Percentiles rank a stretch among this genome's conserved stretches.
These are phyloP conservation scores for Pseudonaja textilis DNA, from an alignment of 2,113 vertebrate species.

Conservation along the genomic window DNA sequence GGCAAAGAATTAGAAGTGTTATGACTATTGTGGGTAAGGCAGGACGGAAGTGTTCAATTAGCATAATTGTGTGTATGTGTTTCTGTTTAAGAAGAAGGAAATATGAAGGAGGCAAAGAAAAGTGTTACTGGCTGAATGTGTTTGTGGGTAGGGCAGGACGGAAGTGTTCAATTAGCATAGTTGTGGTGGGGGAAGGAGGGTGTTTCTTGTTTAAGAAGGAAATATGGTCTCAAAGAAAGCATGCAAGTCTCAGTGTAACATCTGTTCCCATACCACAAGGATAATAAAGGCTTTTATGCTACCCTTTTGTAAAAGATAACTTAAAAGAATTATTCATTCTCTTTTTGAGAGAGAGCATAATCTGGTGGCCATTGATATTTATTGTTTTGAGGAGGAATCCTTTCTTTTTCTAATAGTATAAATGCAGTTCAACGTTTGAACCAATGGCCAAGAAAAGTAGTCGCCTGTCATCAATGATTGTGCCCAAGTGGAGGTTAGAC, in stretches of 20 bases:
- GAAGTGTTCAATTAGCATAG: background rate
- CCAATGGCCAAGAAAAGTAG: background rate
- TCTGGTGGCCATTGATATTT: background rate
- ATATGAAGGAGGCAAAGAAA: background rate
- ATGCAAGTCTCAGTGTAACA: background rate
- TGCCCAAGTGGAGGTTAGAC: background rate
- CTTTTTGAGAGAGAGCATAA: background rate
- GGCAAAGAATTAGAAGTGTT: background rate
- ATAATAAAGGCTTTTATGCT: background rate
- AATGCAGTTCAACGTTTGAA: background rate
- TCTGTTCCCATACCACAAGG: background rate
- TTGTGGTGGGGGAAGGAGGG: background rate
- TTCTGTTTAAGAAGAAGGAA: background rate
- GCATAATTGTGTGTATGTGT: background rate
- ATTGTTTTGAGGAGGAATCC: background rate
- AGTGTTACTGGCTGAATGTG: background rate
- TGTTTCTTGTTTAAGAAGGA: background rate
- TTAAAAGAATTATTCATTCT: background rate
- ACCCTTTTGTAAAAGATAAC: background rate
- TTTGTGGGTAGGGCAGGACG: background rate
- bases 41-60: background rate
- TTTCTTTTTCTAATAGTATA: background rate
- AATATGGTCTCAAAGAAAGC: background rate
- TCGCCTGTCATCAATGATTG: background rate
- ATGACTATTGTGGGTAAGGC: background rate